Conservation (phyloP, 1,140 invertebrate genomes). For the Heliconius hermathena region DNA sequence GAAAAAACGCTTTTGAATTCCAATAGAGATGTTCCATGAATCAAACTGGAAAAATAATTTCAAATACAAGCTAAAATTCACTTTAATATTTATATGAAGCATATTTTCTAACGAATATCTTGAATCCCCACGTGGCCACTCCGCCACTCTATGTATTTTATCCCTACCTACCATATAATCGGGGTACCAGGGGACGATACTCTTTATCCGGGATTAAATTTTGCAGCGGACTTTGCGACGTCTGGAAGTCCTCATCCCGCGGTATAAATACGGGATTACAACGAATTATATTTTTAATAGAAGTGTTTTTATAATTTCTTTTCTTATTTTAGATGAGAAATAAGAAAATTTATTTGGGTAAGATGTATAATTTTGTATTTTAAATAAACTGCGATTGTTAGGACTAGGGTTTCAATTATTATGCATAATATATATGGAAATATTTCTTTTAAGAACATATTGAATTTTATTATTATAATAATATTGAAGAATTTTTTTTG, state of each 20-base stretch:
- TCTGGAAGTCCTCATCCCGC: constrained; percentile 50
- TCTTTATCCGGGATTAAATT: constrained; percentile 67
- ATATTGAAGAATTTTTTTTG: no score
- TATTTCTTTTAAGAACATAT: no score
- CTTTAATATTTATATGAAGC: background rate
- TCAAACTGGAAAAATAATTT: no score
- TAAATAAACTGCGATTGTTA: background rate
- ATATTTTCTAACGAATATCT: constrained; percentile 36
- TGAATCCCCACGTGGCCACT: constrained; percentile 48
- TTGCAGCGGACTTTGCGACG: constrained; percentile 57
- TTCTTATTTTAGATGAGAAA: background rate
- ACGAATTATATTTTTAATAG: constrained; percentile 43
- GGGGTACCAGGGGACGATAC: constrained; percentile 49
- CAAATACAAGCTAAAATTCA: background rate
- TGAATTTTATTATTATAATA: no score
- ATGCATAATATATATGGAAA: no score
- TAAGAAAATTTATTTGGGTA: background rate
- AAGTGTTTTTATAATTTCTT: constrained; percentile 31
- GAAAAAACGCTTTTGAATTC: no score
- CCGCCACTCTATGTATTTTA: constrained; percentile 47
- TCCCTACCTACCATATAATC: constrained; percentile 41
- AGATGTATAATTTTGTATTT: background rate
- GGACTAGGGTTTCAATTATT: no score
- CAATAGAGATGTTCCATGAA: no score
- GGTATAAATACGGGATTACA: constrained; percentile 47